These are phyloP conservation scores for Lingula anatina DNA, from an alignment of 2,888 invertebrate species.

Conservation along the genomic window DNA sequence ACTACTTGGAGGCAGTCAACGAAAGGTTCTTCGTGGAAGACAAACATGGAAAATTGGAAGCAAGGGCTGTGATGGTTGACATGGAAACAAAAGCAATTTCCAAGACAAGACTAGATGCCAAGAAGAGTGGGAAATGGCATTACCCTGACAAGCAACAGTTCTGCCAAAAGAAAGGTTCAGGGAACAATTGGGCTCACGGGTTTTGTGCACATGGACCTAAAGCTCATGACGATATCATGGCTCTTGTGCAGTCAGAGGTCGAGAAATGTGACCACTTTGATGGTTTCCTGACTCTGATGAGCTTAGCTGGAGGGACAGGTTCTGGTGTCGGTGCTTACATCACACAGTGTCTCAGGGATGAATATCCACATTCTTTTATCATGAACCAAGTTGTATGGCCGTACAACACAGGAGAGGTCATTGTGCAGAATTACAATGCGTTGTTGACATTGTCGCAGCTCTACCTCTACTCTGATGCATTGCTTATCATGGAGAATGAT, in stretches of 20 bases:
- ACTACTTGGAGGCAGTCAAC: constrained; percentile 26
- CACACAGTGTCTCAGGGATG: constrained; percentile 45
- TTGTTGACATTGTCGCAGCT: constrained; percentile 49
- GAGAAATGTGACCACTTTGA: constrained; percentile 51
- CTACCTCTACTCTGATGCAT: constrained; percentile 46
- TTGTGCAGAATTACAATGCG: constrained; percentile 53
- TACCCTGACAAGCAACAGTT: constrained; percentile 43
- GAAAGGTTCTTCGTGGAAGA: constrained; percentile 1
- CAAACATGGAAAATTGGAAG: constrained; percentile 16
- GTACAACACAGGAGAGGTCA: constrained; percentile 51
- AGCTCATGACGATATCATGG: constrained; percentile 31
- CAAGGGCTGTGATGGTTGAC: constrained; percentile 51
- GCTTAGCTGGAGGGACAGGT: constrained; percentile 53
- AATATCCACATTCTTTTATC: constrained; percentile 44
- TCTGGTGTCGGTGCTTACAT: constrained; percentile 52
- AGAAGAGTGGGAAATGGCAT: constrained; percentile 33
- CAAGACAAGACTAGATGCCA: constrained; percentile 9
- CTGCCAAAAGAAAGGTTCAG: constrained; percentile 47
- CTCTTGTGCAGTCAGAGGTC: constrained; percentile 43
- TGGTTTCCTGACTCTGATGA: constrained; percentile 49
- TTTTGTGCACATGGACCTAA: constrained; percentile 43
- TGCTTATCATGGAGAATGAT: constrained; percentile 52
- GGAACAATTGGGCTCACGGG: constrained; percentile 54
- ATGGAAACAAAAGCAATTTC: constrained; percentile 49
- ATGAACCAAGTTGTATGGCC: constrained; percentile 50